Conservation (phyloP, 1,140 invertebrate species). For the Acromyrmex charruanus region DNA sequence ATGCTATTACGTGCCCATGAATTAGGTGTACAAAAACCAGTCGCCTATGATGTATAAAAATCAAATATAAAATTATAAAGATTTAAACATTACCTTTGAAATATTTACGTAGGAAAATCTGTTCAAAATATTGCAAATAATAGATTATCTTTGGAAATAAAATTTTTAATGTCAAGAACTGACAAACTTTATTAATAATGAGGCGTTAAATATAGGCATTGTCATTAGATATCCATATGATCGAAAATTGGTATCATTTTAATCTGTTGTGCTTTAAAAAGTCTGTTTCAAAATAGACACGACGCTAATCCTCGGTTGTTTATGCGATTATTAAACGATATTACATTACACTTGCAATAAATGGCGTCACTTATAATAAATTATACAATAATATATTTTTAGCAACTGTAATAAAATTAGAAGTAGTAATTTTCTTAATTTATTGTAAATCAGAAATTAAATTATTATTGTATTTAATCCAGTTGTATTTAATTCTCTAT, state of each 20-base stretch:
- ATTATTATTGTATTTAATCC: slow-evolving; percentile 5
- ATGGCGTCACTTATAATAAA: background rate
- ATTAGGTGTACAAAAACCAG: background rate
- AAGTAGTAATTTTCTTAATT: background rate
- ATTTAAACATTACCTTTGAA: background rate
- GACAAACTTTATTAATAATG: background rate
- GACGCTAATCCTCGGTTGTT: slow-evolving; percentile 22
- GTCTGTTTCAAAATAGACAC: background rate
- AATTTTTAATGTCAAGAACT: background rate
- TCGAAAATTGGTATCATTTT: background rate
- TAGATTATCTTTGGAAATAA: background rate
- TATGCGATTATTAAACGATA: background rate
- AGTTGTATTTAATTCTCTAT: background rate
- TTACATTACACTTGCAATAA: slow-evolving; percentile 15
- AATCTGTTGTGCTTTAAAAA: background rate
- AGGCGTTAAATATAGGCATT: background rate
- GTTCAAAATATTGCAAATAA: background rate
- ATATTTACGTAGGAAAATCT: background rate
- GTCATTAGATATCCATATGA: background rate
- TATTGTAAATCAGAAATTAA: background rate
- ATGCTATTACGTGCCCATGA: background rate
- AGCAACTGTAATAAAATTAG: background rate
- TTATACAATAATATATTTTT: background rate
- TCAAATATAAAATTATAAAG: background rate
- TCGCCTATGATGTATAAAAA: background rate